These are phyloP conservation scores for Aplocera efformata DNA, from an alignment of 2,888 invertebrate species.

Conservation along the genomic window DNA sequence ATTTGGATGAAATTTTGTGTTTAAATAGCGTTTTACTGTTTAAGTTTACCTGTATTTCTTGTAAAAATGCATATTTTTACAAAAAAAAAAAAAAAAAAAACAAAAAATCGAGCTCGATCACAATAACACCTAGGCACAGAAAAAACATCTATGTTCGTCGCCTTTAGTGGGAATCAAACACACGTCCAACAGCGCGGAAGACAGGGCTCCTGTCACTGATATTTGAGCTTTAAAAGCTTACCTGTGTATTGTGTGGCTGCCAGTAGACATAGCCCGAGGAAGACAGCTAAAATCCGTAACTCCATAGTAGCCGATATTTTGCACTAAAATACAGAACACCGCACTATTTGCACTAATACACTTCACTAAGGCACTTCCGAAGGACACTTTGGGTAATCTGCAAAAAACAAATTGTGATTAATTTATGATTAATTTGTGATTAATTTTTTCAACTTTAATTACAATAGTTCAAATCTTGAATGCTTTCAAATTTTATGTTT, in stretches of 20 bases:
- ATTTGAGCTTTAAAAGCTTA: slow-evolving; percentile 29
- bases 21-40: no score
- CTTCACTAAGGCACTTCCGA: slow-evolving; percentile 71
- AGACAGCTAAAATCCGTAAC: slow-evolving; percentile 50
- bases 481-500: slow-evolving; percentile 1
- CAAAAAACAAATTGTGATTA: no score
- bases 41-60: no score
- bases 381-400: slow-evolving; percentile 49
- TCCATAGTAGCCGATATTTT: slow-evolving; percentile 45
- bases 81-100: no score
- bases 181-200: background rate
- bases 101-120: no score
- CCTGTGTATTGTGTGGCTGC: slow-evolving; percentile 63
- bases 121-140: no score
- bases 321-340: slow-evolving; percentile 34
- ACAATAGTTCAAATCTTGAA: slow-evolving; percentile 5
- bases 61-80: no score
- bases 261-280: slow-evolving; percentile 49
- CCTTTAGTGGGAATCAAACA: no score
- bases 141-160: no score
- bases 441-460: no score
- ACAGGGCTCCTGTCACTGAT: background rate
- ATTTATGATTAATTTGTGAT: no score
- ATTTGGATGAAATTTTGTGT: no score
- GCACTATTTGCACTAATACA: slow-evolving; percentile 36